These are phyloP conservation scores for Geotrypetes seraphini DNA, from an alignment of 2,797 vertebrate species.

Conservation along the genomic window DNA sequence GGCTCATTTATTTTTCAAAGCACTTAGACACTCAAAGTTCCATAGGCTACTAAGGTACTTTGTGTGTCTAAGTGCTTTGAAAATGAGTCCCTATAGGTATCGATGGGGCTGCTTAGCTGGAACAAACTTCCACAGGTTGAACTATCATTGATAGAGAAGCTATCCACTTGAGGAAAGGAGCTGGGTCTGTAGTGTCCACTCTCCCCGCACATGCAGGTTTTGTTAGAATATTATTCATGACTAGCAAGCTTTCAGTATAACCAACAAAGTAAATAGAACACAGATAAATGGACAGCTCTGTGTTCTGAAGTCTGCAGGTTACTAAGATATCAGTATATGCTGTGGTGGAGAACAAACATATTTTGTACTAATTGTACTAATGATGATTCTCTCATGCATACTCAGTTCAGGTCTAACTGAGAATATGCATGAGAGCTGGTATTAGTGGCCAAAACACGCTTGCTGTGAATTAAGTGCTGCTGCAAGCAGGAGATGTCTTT, in stretches of 20 bases:
- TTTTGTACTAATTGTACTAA: too few species aligned
- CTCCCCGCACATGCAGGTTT: constrained; percentile 30
- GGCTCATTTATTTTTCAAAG: too few species aligned
- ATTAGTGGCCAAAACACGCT: too few species aligned
- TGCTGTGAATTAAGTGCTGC: too few species aligned
- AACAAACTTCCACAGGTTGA: constrained; percentile 50
- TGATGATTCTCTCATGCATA: too few species aligned
- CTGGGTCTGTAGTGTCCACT: constrained; percentile 30
- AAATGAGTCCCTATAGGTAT: too few species aligned
- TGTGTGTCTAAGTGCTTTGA: too few species aligned
- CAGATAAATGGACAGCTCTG: constrained; percentile 42
- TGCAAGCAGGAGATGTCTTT: too few species aligned
- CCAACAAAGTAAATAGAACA: constrained; percentile 51
- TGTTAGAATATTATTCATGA: constrained; percentile 31
- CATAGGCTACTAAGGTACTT: too few species aligned
- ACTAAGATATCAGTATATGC: constrained; percentile 47
- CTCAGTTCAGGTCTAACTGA: too few species aligned
- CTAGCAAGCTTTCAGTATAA: constrained; percentile 48
- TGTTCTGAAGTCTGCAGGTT: constrained; percentile 47
- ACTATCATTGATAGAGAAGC: constrained; percentile 49
- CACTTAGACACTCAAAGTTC: too few species aligned
- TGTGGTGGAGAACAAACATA: background rate
- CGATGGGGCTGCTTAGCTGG: constrained; percentile 35
- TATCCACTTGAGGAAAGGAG: constrained; percentile 48
- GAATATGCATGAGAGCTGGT: too few species aligned